Evolutionary conservation across 1,140 invertebrate genomes (phyloP), one percentile per base, ranked within the genome.

Genomic region (Nasonia vitripennis): DNA sequence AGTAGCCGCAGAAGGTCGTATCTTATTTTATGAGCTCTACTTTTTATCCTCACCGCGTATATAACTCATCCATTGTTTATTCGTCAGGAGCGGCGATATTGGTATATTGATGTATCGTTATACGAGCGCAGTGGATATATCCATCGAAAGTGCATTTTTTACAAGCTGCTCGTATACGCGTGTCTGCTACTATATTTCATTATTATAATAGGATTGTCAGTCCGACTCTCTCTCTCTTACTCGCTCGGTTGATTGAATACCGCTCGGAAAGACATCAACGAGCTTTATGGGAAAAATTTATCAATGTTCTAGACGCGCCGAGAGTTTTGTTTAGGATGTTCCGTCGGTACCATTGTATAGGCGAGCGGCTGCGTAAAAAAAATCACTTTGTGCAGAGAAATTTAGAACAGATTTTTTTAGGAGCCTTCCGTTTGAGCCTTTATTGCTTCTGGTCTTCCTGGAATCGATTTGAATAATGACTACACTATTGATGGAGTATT

Each of bases 201-300:
- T 85, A 85, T 85, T 85, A 81, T 85, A 85, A 85, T 85, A 85
- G 84, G 70, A 85, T 84, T 85, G 78, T 85, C 84, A 81, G 78
- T 48, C 48, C 51, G 3, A 37, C 34, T 37, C 34, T 37, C 34
- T 5, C 34, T 3, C 27, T 27, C 27, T 27, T 1, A 27, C 27
- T 27, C 1, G 34, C 51, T n/a, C 34, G 41, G 12, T 75, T 85
- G 84, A 85, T 85, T 85, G 78, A 80, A 85, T 85, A 81, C 55
- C 48, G 37, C 70, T 81, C 71, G 75, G 48, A 27, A 45, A 74
- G 45, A 84, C 78, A 80, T 79, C 82, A 71, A 51, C 62, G 67
- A 67, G 37, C 67, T 84, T 78, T 80, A 84, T 84, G 83, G 70
- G 78, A 84, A 85, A 85, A 81, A 85, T 85, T 85, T 85, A 85